Evolutionary conservation across 1,140 invertebrate genomes (phyloP).

Genomic region (Macrocentrus cingulum): DNA sequence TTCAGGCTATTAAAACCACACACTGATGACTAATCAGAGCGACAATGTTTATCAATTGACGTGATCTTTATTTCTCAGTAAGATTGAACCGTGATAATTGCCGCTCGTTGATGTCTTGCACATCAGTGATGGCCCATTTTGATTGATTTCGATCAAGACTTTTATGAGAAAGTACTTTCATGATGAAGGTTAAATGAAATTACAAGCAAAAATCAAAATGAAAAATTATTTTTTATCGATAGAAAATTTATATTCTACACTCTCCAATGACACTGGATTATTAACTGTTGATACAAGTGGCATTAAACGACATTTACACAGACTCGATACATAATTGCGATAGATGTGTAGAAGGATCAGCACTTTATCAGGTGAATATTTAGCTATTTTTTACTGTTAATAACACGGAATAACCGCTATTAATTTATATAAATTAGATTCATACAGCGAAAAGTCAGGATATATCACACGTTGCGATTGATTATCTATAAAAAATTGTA

Average conservation of each 20-base stretch:
- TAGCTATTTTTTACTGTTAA: no score
- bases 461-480: no score
- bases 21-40: no score
- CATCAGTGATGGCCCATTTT: background rate
- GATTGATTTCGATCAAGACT: constrained; percentile 9
- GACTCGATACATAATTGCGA: background rate
- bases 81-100: constrained; percentile 4
- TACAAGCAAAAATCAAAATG: background rate
- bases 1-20: no score
- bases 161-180: constrained; percentile 13
- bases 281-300: constrained; percentile 11
- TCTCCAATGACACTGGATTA: no score
- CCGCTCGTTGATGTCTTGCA: background rate
- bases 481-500: no score
- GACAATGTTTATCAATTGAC: background rate
- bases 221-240: background rate
- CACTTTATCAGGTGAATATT: no score
- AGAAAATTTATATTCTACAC: constrained; percentile 1
- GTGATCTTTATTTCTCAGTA: constrained; percentile 3
- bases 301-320: background rate
- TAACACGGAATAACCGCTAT: no score
- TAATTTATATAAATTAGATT: no score
- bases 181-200: constrained; percentile 7
- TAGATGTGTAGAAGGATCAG: no score
- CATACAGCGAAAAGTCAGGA: no score